These are phyloP conservation scores for Pseudorhombus dupliciocellatus DNA, from an alignment of 2,113 vertebrate genomes.

Conservation along the genomic window DNA sequence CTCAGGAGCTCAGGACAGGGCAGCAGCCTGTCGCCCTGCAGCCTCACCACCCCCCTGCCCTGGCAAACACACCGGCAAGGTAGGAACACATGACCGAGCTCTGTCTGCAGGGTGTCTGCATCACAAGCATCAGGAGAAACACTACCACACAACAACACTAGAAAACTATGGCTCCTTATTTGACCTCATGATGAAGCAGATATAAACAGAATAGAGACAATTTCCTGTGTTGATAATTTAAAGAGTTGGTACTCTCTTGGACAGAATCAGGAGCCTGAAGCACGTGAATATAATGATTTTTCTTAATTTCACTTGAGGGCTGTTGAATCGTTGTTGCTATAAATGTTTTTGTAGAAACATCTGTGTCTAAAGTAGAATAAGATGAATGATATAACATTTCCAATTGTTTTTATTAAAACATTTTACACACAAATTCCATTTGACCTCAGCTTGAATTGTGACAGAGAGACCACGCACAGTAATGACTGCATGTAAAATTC, in stretches of 20 bases:
- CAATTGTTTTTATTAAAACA: neutral
- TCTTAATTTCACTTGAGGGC: neutral
- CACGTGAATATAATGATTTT: neutral
- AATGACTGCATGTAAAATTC: neutral
- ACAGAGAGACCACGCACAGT: neutral
- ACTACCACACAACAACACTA: neutral
- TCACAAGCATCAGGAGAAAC: no score
- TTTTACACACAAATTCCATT: neutral
- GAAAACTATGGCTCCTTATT: no score
- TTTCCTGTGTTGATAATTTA: no score
- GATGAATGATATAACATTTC: no score
- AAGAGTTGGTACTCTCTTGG: neutral
- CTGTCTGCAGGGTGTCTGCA: neutral
- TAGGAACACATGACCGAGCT: neutral
- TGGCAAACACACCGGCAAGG: conserved; percentile 58
- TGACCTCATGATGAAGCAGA: no score
- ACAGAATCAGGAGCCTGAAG: neutral
- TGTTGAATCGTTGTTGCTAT: neutral
- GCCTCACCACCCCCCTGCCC: conserved; percentile 31
- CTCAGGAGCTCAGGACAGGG: conserved; percentile 47
- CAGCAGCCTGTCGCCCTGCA: conserved; percentile 38
- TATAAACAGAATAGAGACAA: neutral
- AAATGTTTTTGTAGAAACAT: no score
- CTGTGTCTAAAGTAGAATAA: no score
- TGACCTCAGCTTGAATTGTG: neutral